These are phyloP conservation scores for Remorina albescens DNA, from an alignment of 2,797 vertebrate genomes.

Conservation along the genomic window DNA sequence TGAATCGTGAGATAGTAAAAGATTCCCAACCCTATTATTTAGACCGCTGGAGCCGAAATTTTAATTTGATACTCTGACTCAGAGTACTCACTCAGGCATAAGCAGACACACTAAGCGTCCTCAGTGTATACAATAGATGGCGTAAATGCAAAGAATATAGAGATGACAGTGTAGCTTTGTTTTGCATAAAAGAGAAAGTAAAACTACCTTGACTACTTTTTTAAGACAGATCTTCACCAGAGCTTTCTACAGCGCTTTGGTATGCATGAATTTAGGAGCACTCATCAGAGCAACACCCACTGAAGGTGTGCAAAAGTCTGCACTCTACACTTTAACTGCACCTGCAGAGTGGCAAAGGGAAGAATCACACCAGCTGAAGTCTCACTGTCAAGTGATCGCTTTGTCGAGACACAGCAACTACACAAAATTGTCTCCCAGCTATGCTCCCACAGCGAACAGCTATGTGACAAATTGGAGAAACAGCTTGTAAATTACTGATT, in stretches of 20 bases:
- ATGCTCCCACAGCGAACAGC: constrained; percentile 31
- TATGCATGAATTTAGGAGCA: neutral
- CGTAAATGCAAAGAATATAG: no score
- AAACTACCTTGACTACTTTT: neutral
- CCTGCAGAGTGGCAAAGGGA: constrained; percentile 3
- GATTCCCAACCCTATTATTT: no score
- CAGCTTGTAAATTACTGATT: constrained; percentile 58
- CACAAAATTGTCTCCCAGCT: constrained; percentile 12
- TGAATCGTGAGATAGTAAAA: no score
- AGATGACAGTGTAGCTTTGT: neutral
- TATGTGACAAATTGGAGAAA: constrained; percentile 43
- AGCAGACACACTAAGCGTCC: no score
- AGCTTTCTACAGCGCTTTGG: neutral
- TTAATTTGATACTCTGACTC: no score
- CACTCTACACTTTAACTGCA: constrained; percentile 3
- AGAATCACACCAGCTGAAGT: constrained; percentile 22
- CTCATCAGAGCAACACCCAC: constrained; percentile 2
- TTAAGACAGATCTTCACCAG: neutral
- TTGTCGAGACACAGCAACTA: constrained; percentile 23
- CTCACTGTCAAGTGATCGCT: constrained; percentile 3
- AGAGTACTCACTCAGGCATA: no score
- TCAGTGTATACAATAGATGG: no score
- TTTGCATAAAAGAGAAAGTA: neutral
- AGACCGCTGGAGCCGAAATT: no score
- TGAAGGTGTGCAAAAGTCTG: constrained; percentile 11